These are phyloP conservation scores for Chionodraco myersi DNA, from an alignment of 2,113 vertebrate species.

Conservation along the genomic window DNA sequence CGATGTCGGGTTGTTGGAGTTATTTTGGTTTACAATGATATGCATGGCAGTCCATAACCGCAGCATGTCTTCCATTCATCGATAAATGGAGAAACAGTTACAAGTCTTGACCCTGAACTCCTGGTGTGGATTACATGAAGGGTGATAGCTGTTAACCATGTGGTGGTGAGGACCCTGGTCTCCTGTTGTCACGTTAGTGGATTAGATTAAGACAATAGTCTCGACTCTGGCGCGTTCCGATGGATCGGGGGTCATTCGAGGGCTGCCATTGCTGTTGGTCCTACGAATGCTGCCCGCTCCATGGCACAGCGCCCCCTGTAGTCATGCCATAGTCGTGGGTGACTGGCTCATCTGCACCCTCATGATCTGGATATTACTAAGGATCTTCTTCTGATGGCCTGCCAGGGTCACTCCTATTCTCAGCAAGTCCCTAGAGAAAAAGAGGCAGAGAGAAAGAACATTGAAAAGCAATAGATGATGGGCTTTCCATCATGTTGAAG, in stretches of 20 bases:
- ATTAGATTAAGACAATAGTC: conserved; percentile 85
- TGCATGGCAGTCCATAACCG: conserved; percentile 54
- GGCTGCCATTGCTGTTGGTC: conserved; percentile 66
- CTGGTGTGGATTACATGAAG: conserved; percentile 61
- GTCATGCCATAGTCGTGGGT: conserved; percentile 94
- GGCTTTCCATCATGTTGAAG: conserved; percentile 35
- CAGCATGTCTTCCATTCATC: conserved; percentile 31
- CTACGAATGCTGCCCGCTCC: conserved; percentile 81
- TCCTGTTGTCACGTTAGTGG: conserved; percentile 69
- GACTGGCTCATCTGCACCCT: conserved; percentile 96
- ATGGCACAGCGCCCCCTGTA: conserved; percentile 83
- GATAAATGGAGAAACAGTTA: conserved; percentile 54
- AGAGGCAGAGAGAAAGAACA: conserved; percentile 31
- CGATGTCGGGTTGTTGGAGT: conserved; percentile 57
- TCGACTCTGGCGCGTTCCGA: conserved; percentile 85
- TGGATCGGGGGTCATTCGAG: conserved; percentile 79
- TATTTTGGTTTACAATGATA: conserved; percentile 63
- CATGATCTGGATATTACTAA: conserved; percentile 97
- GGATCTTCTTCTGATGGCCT: conserved; percentile 99
- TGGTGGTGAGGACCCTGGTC: conserved; percentile 76
- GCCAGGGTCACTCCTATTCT: conserved; percentile 99
- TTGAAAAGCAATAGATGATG: conserved; percentile 43
- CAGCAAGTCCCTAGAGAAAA: conserved; percentile 91
- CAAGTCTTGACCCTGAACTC: conserved; percentile 77
- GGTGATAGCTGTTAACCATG: conserved; percentile 53